phyloP scores from a whole-genome alignment of 2,888 invertebrate genomes.

The Heliconius ismenius region DNA sequence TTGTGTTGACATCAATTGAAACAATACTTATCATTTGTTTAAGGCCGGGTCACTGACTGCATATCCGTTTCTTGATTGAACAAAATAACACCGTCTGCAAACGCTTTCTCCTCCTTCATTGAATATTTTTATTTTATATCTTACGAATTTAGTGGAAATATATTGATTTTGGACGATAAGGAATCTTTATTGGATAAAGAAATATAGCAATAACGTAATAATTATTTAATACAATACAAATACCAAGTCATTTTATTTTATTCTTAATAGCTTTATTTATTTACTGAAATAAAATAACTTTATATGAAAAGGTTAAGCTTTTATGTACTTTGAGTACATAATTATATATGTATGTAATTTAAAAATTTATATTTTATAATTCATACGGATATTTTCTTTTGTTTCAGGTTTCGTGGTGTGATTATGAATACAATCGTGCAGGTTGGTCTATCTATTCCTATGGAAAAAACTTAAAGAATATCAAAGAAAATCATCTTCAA shows the following conservation, averaged over 20 bases:
- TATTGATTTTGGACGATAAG: neutral
- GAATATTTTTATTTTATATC: constrained; percentile 35
- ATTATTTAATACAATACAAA: constrained; percentile 9
- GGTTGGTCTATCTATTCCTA: constrained; percentile 42
- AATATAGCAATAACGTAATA: constrained; percentile 13
- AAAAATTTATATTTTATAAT: constrained; percentile 6
- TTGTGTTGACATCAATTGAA: constrained; percentile 33
- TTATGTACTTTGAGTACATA: constrained; percentile 10
- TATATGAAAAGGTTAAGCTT: constrained; percentile 4
- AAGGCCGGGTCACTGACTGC: constrained; percentile 44
- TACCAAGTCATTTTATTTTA: neutral
- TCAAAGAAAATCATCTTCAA: constrained; percentile 62
- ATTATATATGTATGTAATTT: neutral
- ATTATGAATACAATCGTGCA: constrained; percentile 27
- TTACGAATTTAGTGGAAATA: constrained; percentile 39
- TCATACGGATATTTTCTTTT: constrained; percentile 22
- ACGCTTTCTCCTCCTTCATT: constrained; percentile 39
- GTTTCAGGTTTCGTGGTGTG: constrained; percentile 39
- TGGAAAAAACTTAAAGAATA: neutral
- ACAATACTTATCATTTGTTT: constrained; percentile 33
- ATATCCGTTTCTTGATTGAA: constrained; percentile 69
- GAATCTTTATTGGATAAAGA: constrained; percentile 6
- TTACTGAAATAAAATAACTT: constrained; percentile 4
- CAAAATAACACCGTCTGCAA: constrained; percentile 51
- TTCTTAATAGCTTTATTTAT: constrained; percentile 16